Percentiles rank a stretch among this genome's conserved stretches.
Conservation (phyloP, 2,113 vertebrate species). For the Toxostoma redivivum region DNA sequence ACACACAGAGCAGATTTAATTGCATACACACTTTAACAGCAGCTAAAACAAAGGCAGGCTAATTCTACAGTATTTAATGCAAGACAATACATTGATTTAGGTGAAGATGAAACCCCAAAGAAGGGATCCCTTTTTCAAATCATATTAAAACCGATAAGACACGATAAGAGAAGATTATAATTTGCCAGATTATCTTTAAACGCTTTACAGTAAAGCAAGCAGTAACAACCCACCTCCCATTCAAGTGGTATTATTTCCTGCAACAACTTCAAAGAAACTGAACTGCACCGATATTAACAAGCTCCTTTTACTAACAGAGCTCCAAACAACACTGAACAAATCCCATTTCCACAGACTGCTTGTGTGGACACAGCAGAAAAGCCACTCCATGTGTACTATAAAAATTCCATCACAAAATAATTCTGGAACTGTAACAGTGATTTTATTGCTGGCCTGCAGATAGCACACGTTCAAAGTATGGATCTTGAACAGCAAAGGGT, state of each 20-base stretch:
- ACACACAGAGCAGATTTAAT: background rate
- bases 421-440: background rate
- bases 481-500: background rate
- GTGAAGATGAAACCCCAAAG: background rate
- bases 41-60: background rate
- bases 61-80: background rate
- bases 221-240: background rate
- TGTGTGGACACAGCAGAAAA: background rate
- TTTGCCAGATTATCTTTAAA: slow-evolving; percentile 4
- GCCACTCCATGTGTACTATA: rapidly evolving
- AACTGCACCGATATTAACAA: background rate
- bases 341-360: background rate
- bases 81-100: background rate
- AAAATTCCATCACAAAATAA: background rate
- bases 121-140: slow-evolving; percentile 4
- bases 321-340: background rate
- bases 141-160: background rate
- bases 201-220: background rate
- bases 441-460: background rate
- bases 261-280: background rate
- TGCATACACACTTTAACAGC: background rate
- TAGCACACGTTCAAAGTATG: background rate
- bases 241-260: background rate
- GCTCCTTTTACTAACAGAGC: background rate
- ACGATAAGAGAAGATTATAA: background rate